A percentile compares a stretch with the other conserved stretches of the same genome.
phyloP scores from a whole-genome alignment of 2,888 invertebrate genomes.

The Drosophila barbarae region DNA sequence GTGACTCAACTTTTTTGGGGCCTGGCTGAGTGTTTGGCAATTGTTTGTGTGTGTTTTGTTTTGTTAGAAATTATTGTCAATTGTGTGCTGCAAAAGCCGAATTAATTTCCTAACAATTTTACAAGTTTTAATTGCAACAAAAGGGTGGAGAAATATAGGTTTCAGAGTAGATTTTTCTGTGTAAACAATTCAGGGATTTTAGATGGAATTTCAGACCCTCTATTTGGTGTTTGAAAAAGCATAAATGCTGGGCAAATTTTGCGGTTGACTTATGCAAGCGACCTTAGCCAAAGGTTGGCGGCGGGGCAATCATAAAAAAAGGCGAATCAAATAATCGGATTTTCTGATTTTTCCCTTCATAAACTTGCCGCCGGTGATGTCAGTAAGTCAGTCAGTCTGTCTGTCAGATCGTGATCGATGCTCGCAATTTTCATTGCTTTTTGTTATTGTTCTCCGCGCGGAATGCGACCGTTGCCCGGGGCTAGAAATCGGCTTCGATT shows the following conservation, averaged over 20 bases:
- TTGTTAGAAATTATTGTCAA: slow-evolving; percentile 67
- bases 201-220: neutral
- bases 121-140: slow-evolving; percentile 65
- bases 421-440: slow-evolving; percentile 38
- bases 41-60: slow-evolving; percentile 10
- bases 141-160: slow-evolving; percentile 5
- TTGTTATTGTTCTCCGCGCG: slow-evolving; percentile 47
- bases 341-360: slow-evolving; percentile 36
- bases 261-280: slow-evolving; percentile 24
- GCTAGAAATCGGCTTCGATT: slow-evolving; percentile 65
- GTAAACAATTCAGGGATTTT: neutral
- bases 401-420: slow-evolving; percentile 67
- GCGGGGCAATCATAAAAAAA: slow-evolving; percentile 24
- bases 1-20: slow-evolving; percentile 71
- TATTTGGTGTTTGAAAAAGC: neutral
- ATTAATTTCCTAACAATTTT: slow-evolving; percentile 58
- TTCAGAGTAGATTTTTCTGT: slow-evolving; percentile 15
- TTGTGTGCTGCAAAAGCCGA: slow-evolving; percentile 62
- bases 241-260: slow-evolving; percentile 6
- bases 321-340: slow-evolving; percentile 14
- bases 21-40: slow-evolving; percentile 36
- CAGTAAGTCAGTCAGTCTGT: slow-evolving; percentile 39
- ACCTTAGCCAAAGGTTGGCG: slow-evolving; percentile 41
- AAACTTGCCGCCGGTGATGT: slow-evolving; percentile 63
- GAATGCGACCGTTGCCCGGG: slow-evolving; percentile 67